Base-by-base conservation (phyloP, 2,113 vertebrate genomes). In the Stercorarius parasiticus region DNA sequence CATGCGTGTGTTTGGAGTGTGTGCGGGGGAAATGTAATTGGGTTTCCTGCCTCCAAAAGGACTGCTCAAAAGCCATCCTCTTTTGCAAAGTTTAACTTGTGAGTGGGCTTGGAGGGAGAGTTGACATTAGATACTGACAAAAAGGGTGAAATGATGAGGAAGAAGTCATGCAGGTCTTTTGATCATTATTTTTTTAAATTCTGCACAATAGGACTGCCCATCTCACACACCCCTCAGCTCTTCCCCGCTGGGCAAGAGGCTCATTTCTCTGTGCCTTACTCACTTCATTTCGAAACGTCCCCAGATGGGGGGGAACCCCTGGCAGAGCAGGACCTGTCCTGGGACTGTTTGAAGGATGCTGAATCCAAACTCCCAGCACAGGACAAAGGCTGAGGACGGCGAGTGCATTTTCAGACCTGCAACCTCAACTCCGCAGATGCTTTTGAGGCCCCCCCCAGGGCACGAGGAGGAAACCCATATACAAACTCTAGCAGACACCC, bases 261-360 rank as follows among this genome's bases (percentile, higher is more conserved):
- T 85, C 34, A 0, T 11, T 56, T 30, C 73, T 61, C 56, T 34
- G 11, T 30, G 62, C 20, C 43, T 38, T 26, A 4, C 9, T 27
- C 26, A 4, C 29, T 27, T 25, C 26, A 9, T 38, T 27, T 50
- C 0, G 0, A 22, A 93, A 52, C 32, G 38, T 12, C 85, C 11
- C 11, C 49, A 47, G 40, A 10, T 4, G 4, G 1, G 0, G 1
- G 21, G 36, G 25, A 83, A 10, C 3, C 6, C 43, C 13, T 4
- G 10, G 49, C 15, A 27, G 40, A 21, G 82, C 49, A 87, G 76
- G 22, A 30, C 16, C 29, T 23, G 80, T n/a, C 29, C 15, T 25
- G 45, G 72, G 50, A 14, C 49, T 29, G 19, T 20, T 22, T 10
- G 43, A 30, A 50, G 66, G 59, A 36, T 2, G 11, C 32, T 15